A percentile compares a stretch with the other conserved stretches of the same genome.
These are phyloP conservation scores for Strigamia maritima DNA, from an alignment of 2,888 invertebrate genomes.

Conservation along the genomic window DNA sequence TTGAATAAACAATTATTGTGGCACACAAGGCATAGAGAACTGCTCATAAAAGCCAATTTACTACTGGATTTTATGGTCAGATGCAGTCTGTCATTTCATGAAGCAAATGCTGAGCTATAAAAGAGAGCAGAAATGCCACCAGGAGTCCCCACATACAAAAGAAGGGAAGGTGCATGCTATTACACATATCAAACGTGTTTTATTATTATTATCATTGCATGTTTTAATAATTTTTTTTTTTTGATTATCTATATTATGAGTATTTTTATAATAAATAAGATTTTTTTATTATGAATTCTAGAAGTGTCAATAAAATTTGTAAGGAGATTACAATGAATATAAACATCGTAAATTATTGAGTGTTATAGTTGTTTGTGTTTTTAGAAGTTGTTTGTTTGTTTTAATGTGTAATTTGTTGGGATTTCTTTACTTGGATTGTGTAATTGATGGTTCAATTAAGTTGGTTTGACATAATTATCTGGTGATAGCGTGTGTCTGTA, in stretches of 20 bases:
- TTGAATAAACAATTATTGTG: constrained; percentile 34
- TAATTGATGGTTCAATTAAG: too few species aligned
- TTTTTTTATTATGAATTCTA: too few species aligned
- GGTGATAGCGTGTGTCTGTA: too few species aligned
- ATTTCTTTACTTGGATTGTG: too few species aligned
- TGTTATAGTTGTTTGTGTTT: too few species aligned
- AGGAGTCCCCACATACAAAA: constrained; percentile 32
- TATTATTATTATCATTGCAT: constrained; percentile 11
- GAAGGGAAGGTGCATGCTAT: constrained; percentile 11
- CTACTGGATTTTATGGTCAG: constrained; percentile 26
- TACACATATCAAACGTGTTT: neutral
- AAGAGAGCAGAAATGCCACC: constrained; percentile 31
- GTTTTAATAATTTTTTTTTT: neutral
- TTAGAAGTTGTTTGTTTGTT: too few species aligned
- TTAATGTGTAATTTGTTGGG: too few species aligned
- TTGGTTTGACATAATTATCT: too few species aligned
- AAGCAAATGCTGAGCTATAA: constrained; percentile 30
- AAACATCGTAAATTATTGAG: too few species aligned
- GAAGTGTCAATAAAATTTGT: too few species aligned
- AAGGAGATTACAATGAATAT: too few species aligned
- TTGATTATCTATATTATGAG: neutral
- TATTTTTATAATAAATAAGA: too few species aligned
- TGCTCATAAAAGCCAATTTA: constrained; percentile 25
- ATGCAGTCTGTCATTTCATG: constrained; percentile 34
- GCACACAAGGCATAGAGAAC: neutral